These are phyloP conservation scores for Gallirallus australis DNA, from an alignment of 2,797 vertebrate genomes.

Conservation along the genomic window DNA sequence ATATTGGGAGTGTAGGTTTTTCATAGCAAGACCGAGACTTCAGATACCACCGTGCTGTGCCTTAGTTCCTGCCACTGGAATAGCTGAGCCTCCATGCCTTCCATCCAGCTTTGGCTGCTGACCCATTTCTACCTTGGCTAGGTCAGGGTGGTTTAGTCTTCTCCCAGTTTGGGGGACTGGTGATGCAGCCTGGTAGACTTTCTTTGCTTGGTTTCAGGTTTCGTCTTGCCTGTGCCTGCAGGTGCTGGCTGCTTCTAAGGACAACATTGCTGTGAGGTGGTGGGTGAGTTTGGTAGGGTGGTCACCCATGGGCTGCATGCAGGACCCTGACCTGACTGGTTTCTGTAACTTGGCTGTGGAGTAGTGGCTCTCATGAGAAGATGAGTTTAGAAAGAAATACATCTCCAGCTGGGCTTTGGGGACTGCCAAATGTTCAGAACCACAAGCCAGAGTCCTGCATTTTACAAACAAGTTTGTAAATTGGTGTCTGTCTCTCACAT, in stretches of 20 bases:
- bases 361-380: background rate
- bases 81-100: background rate
- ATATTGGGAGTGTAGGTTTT: background rate
- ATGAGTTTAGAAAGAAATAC: background rate
- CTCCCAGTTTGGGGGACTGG: background rate
- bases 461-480: background rate
- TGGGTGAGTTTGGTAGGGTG: background rate
- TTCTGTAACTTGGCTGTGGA: background rate
- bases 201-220: background rate
- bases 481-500: background rate
- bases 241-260: background rate
- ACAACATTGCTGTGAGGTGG: background rate
- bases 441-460: background rate
- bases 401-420: background rate
- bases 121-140: background rate
- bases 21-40: background rate
- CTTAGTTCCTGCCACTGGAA: background rate
- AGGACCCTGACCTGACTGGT: background rate
- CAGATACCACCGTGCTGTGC: background rate
- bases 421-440: background rate
- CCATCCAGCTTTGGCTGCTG: background rate
- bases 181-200: background rate
- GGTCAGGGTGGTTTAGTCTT: accelerated
- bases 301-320: accelerated
- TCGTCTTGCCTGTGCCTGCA: background rate